Evolutionary conservation across 2,113 vertebrate genomes (phyloP).

Genomic region (Alexandromys fortis): DNA sequence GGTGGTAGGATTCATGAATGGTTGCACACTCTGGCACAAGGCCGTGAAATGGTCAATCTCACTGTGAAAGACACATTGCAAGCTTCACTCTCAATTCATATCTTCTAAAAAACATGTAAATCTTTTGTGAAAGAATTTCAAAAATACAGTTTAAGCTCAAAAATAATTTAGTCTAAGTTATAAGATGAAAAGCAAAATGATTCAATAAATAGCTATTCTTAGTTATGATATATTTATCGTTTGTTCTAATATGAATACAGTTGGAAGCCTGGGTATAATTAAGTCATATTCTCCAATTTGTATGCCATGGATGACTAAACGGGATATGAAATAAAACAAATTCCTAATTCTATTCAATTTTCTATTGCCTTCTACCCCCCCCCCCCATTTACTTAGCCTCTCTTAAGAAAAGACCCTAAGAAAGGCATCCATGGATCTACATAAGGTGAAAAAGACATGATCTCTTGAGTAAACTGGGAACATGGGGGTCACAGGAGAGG

Average conservation of each 20-base stretch:
- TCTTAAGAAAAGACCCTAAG: slow-evolving; percentile 31
- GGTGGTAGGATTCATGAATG: background rate
- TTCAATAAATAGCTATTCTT: slow-evolving; percentile 14
- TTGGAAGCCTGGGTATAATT: slow-evolving; percentile 55
- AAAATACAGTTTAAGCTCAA: slow-evolving; percentile 14
- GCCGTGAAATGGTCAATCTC: background rate
- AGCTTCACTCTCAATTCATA: background rate
- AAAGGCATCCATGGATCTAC: too few species aligned
- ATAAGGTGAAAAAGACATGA: too few species aligned
- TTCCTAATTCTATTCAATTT: slow-evolving; percentile 10
- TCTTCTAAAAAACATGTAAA: background rate
- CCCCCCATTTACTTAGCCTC: background rate
- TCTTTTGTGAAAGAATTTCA: slow-evolving; percentile 6
- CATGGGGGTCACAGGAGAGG: too few species aligned
- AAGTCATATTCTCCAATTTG: slow-evolving; percentile 50
- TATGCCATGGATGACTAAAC: slow-evolving; percentile 44
- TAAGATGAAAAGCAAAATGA: slow-evolving; percentile 43
- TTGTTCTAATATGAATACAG: background rate
- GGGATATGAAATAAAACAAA: slow-evolving; percentile 55
- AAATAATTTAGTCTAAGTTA: slow-evolving; percentile 43
- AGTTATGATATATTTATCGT: slow-evolving; percentile 44
- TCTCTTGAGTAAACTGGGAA: too few species aligned
- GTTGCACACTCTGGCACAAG: background rate
- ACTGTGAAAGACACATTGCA: slow-evolving; percentile 16
- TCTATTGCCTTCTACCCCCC: slow-evolving; percentile 56